Percentiles rank a stretch among this genome's conserved stretches.
phyloP scores from a whole-genome alignment of 1,140 invertebrate genomes.

The Cyrtorhinus lividipennis region DNA sequence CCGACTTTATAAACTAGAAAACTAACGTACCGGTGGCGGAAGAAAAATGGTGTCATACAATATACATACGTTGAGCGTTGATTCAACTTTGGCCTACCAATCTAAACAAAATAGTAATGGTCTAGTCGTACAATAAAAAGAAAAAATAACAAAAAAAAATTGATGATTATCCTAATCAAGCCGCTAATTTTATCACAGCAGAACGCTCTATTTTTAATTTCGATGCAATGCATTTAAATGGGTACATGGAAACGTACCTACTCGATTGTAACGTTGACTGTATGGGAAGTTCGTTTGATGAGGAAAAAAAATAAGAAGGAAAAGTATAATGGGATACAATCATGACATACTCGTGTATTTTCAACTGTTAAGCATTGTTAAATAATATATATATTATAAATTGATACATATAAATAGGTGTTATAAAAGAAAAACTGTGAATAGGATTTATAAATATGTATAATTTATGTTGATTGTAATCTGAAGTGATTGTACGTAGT shows the following conservation, averaged over 20 bases:
- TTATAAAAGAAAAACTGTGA: conserved; percentile 11
- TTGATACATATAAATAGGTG: conserved; percentile 11
- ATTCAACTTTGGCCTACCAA: not conserved
- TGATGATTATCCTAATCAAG: not conserved
- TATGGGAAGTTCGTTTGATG: not conserved
- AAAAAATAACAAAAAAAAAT: no score
- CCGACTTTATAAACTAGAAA: not conserved
- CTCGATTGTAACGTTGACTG: not conserved
- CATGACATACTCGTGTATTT: conserved; percentile 11
- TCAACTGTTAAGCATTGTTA: conserved; percentile 10
- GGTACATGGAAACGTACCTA: not conserved
- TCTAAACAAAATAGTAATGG: conserved; percentile 3
- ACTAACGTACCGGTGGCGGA: no score
- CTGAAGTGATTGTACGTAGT: not conserved
- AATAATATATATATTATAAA: conserved; percentile 1
- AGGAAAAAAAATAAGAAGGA: not conserved
- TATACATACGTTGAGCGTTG: not conserved
- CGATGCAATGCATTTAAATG: not conserved
- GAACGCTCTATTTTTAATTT: not conserved
- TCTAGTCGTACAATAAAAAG: not conserved
- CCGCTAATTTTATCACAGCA: not conserved
- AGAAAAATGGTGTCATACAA: not conserved
- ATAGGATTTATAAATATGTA: conserved; percentile 1
- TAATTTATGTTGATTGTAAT: conserved; percentile 8
- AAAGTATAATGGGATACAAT: not conserved